Percentiles rank a stretch among this genome's conserved stretches.
Conservation (phyloP, 1,140 invertebrate species). For the Diabrotica virgifera region DNA sequence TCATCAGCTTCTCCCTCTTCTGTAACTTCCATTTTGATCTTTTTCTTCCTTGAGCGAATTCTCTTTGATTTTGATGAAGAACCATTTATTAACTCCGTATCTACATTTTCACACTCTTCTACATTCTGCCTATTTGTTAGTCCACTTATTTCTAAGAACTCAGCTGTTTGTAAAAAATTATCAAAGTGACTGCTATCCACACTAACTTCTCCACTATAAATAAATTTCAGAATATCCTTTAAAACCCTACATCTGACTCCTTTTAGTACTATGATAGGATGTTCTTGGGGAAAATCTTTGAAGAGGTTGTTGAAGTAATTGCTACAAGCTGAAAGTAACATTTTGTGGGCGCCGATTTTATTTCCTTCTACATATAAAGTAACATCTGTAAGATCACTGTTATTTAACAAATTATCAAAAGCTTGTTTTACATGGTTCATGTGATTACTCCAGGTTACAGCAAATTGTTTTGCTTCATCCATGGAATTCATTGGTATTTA, state of each 20-base stretch:
- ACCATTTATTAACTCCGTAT: background rate
- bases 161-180: conserved; percentile 63
- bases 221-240: conserved; percentile 77
- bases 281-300: conserved; percentile 80
- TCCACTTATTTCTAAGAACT: conserved; percentile 63
- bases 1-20: conserved; percentile 5
- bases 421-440: conserved; percentile 70
- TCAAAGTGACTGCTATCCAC: conserved; percentile 62
- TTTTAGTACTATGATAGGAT: conserved; percentile 82
- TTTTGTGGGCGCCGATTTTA: conserved; percentile 78
- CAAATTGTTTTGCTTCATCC: conserved; percentile 60
- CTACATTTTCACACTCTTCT: conserved; percentile 33
- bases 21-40: background rate
- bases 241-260: conserved; percentile 81
- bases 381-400: conserved; percentile 82
- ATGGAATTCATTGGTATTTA: background rate
- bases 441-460: conserved; percentile 75
- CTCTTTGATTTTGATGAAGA: background rate
- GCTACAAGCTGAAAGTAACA: conserved; percentile 80
- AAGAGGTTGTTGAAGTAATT: conserved; percentile 81
- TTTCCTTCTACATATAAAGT: conserved; percentile 81
- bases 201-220: conserved; percentile 68
- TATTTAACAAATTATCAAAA: conserved; percentile 70
- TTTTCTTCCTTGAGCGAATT: conserved; percentile 4
- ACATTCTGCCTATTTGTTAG: conserved; percentile 51